Base-by-base conservation (phyloP, 1,140 invertebrate genomes). In the Papilio aristodemus region DNA sequence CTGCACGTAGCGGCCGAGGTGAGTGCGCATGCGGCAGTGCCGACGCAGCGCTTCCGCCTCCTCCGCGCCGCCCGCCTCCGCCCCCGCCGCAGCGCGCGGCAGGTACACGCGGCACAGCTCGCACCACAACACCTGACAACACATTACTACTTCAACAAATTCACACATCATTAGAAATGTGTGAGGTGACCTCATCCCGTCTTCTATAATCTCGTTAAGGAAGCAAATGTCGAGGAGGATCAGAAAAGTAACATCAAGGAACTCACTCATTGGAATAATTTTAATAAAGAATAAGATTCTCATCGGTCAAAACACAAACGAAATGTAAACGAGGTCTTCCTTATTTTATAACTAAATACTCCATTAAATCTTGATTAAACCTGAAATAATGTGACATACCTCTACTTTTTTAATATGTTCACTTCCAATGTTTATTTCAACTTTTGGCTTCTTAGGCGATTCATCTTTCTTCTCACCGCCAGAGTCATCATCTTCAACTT, bases 331-430 rank as follows among this genome's bases (percentile, higher is more conserved):
- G n/a, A n/a, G n/a, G n/a, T n/a, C n/a, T n/a, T n/a, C n/a, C n/a
- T n/a, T n/a, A n/a, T n/a, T n/a, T n/a, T n/a, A n/a, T n/a, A n/a
- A n/a, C n/a, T n/a, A n/a, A n/a, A n/a, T n/a, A n/a, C n/a, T n/a
- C n/a, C n/a, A n/a, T n/a, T n/a, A n/a, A n/a, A n/a, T n/a, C n/a
- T n/a, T n/a, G n/a, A n/a, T n/a, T n/a, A n/a, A n/a, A n/a, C n/a
- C n/a, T n/a, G n/a, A n/a, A 36, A 63, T 9, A 38, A 64, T 36
- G 0, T 70, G 14, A 14, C 25, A 54, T 13, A 94, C 95, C 84
- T 96, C 95, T 19, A 96, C 92, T 79, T 95, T 94, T 78, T 95
- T 95, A 22, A 96, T 94, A 74, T 94, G 94, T 75, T 96, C 95
- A 63, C 93, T 93, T n/a, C 96, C 96, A 69, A 96, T 94, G 76